Conservation (phyloP, 1,140 invertebrate species). For the Physella acuta region DNA sequence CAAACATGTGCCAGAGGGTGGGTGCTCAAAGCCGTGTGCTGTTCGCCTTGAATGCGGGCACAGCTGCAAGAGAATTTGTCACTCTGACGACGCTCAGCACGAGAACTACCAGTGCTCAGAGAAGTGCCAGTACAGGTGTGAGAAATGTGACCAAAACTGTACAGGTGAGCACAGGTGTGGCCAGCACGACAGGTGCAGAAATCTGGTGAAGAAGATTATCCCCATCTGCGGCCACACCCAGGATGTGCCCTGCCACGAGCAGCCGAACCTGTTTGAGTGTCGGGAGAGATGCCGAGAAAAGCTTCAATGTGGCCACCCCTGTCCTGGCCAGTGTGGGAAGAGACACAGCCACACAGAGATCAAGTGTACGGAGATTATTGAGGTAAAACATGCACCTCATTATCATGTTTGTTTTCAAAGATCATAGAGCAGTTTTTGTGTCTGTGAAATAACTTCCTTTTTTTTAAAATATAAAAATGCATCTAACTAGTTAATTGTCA, state of each 20-base stretch:
- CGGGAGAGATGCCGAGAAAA: constrained; percentile 54
- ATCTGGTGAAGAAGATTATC: constrained; percentile 20
- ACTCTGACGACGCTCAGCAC: constrained; percentile 59
- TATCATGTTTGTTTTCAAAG: no score
- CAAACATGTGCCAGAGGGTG: constrained; percentile 56
- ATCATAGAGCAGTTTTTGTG: no score
- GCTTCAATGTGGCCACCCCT: constrained; percentile 27
- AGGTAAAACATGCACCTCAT: constrained; percentile 12
- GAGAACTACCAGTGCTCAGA: constrained; percentile 43
- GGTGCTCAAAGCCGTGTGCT: constrained; percentile 53
- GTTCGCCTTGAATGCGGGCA: constrained; percentile 51
- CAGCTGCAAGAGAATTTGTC: constrained; percentile 42
- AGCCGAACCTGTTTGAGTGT: constrained; percentile 53
- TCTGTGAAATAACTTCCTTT: no score
- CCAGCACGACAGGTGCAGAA: constrained; percentile 23
- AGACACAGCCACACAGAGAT: constrained; percentile 5
- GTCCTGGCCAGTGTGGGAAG: constrained; percentile 17
- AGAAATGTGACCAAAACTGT: constrained; percentile 42
- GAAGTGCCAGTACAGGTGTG: constrained; percentile 43
- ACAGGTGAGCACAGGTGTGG: constrained; percentile 42
- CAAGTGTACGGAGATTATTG: not conserved
- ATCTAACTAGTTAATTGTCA: no score
- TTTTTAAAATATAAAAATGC: no score
- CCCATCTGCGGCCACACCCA: constrained; percentile 35
- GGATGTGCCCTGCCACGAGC: constrained; percentile 29